Evolutionary conservation across 2,797 vertebrate genomes (phyloP), one percentile per base, ranked within the genome.

Genomic region (Chelon labrosus): DNA sequence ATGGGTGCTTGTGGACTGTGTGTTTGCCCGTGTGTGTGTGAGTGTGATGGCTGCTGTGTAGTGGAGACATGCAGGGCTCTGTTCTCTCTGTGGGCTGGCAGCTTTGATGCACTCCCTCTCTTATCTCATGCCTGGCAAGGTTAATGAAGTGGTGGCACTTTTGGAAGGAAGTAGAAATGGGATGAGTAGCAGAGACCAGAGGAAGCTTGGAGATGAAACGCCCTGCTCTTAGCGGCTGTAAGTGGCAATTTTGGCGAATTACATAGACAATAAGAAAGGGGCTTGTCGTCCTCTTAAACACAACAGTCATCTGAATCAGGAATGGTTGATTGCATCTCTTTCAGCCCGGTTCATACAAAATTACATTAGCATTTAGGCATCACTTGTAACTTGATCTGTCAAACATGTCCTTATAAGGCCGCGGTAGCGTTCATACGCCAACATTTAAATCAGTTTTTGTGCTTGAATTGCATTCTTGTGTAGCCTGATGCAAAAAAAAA

Each of bases 231-330:
- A 94, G 92, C 76, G 70, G 89, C 94, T 94, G 84, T 95, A 94
- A 94, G 94, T 95, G 94, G 94, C 94, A 95, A 95, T 95, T 95
- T 93, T 94, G 91, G 91, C 91, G 93, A 94, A 95, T 95, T 94
- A 95, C 92, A 93, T 92, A 94, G 93, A 95, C 94, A 95, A 94
- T 94, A 91, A 95, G 91, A 90, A 90, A 88, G 83, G 85, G 83
- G 90, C 85, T 91, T 92, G 91, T 93, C 93, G 88, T 94, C 94
- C 90, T 94, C 92, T 95, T 93, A 91, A 93, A 94, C 93, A 92
- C 92, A 91, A 94, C 91, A 91, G 89, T 91, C 82, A 87, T 84
- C 84, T 85, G 88, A 89, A 93, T 93, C 91, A 79, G 85, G 87
- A 85, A 73, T 70, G 89, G 86, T 85, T 87, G 94, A 95, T 95